Evolutionary conservation across 2,888 invertebrate species (phyloP).

Genomic region (Keiferia lycopersicella): DNA sequence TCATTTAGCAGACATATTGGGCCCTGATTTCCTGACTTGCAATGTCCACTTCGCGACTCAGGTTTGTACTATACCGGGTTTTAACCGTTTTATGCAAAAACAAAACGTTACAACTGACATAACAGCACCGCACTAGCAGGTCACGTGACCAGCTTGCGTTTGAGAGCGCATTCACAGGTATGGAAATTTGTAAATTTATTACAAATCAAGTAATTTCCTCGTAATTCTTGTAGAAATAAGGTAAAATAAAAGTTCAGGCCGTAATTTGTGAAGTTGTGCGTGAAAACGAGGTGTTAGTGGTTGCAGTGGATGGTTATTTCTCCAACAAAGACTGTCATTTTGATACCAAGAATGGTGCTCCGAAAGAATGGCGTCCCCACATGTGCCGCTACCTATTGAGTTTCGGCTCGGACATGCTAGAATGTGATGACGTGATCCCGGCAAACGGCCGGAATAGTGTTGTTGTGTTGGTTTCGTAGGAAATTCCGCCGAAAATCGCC

Average conservation of each 20-base stretch:
- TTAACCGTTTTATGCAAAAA: background rate
- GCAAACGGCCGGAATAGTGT: slow-evolving; percentile 55
- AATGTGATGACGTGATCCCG: slow-evolving; percentile 69
- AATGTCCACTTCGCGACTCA: too few relatives aligned
- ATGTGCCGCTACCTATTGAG: slow-evolving; percentile 81
- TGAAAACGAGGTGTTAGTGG: slow-evolving; percentile 56
- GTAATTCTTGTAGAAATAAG: slow-evolving; percentile 62
- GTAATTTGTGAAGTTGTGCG: slow-evolving; percentile 62
- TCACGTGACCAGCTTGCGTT: slow-evolving; percentile 87
- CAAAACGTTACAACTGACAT: slow-evolving; percentile 43
- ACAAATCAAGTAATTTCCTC: slow-evolving; percentile 67
- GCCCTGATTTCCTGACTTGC: too few relatives aligned
- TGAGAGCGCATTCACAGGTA: slow-evolving; percentile 87
- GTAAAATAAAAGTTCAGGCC: slow-evolving; percentile 57
- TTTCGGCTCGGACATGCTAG: slow-evolving; percentile 65
- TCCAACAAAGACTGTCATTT: slow-evolving; percentile 82
- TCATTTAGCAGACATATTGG: too few relatives aligned
- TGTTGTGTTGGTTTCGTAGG: slow-evolving; percentile 46
- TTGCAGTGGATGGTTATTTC: slow-evolving; percentile 69
- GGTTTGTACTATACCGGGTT: background rate
- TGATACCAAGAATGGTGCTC: slow-evolving; percentile 84
- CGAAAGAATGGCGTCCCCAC: slow-evolving; percentile 88
- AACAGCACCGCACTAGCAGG: slow-evolving; percentile 57
- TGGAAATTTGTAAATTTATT: slow-evolving; percentile 76
- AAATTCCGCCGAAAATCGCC: slow-evolving; percentile 50